phyloP scores from a whole-genome alignment of 2,888 invertebrate species.

The Entomobrya proxima region DNA sequence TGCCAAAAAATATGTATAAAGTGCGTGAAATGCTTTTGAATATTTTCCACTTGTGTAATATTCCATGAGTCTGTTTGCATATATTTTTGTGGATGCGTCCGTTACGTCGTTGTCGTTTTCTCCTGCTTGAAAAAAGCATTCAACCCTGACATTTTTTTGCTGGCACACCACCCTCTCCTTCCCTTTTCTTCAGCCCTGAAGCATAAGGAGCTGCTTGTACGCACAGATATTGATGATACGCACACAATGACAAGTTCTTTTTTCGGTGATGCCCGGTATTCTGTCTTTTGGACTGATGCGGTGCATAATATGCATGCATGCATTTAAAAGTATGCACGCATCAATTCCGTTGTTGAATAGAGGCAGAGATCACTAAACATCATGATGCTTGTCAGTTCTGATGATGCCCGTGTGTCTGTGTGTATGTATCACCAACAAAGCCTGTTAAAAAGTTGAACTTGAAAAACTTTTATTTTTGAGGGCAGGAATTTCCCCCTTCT shows the following conservation, averaged over 20 bases:
- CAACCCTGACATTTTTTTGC: slow-evolving; percentile 61
- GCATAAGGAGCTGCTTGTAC: background rate
- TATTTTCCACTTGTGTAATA: background rate
- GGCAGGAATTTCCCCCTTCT: slow-evolving; percentile 41
- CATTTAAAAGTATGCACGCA: slow-evolving; percentile 18
- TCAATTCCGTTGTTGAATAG: slow-evolving; percentile 36
- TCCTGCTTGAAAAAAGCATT: slow-evolving; percentile 43
- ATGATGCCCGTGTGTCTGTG: background rate
- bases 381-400: background rate
- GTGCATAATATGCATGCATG: slow-evolving; percentile 32
- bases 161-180: slow-evolving; percentile 55
- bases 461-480: too few species aligned
- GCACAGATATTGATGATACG: background rate
- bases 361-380: background rate
- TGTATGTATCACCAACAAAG: too few species aligned
- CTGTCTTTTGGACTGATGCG: background rate
- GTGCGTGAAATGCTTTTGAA: background rate
- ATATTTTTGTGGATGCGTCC: slow-evolving; percentile 12
- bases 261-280: background rate
- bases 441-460: slow-evolving; percentile 3
- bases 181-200: slow-evolving; percentile 29
- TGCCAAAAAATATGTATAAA: too few species aligned
- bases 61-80: slow-evolving; percentile 21
- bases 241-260: too few species aligned
- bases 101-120: background rate